Evolutionary conservation across 64 coral and sea anemone genomes (phyloP), one percentile per base, ranked within the genome.

Genomic region (Anthopleura sola): DNA sequence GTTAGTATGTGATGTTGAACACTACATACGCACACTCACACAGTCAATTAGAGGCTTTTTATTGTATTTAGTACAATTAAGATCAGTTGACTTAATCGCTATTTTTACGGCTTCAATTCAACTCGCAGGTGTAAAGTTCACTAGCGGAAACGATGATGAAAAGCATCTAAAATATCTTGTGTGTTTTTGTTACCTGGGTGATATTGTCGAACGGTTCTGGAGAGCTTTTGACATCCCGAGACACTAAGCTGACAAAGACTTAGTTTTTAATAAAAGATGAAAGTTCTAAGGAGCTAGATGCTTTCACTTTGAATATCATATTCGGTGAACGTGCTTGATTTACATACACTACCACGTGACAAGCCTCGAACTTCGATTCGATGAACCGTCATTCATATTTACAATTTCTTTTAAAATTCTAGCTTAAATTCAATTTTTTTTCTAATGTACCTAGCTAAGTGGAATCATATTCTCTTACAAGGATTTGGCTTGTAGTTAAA

Each of bases 1-100:
- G 97, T 98, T 83, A 68, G 55, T 1, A n/a, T n/a, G n/a, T n/a
- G n/a, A n/a, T 5, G 2, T 20, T 5, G 18, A 21, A 20, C 17
- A 21, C n/a, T n/a, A n/a, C n/a, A 17, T 16, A 62, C 58, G 11
- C 24, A 26, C 58, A 62, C 21, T 62, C 5, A 15, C 6, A 26
- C 24, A 62, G 21, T 28, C 58, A 62, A 62, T 62, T 62, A 62
- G 21, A 46, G 0, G 39, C 78, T 48, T 81, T 53, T 46, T 20
- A 81, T 40, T 81, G 78, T 48, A 46, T 44, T 53, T 81, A 19
- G 19, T 44, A 71, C 29, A 71, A 71, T 71, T 29, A 15, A 14
- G 34, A 32, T 34, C 66, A 17, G 28, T 34, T 66, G 60, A 34
- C 26, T 71, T 71, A 71, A 71, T 36, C 66, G 66, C 6, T 33